Evolutionary conservation across 2,888 invertebrate genomes (phyloP).

Genomic region (Atrina japonica): DNA sequence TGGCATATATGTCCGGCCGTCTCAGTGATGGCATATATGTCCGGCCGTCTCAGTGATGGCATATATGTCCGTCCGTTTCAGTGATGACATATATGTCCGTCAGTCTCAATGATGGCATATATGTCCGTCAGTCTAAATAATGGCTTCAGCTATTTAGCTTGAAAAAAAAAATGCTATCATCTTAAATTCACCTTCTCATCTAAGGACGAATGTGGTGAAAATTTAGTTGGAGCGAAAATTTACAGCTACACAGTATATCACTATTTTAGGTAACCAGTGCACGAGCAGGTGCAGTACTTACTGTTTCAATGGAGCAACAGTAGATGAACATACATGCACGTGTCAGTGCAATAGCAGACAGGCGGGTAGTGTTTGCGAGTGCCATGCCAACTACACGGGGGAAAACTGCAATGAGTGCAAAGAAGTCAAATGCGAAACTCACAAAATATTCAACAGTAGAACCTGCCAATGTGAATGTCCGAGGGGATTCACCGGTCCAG

Average conservation of each 20-base stretch:
- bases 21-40: no score
- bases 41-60: no score
- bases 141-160: no score
- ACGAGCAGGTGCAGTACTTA: slow-evolving; percentile 37
- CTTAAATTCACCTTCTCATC: no score
- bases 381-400: slow-evolving; percentile 41
- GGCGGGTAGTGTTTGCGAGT: slow-evolving; percentile 40
- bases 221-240: no score
- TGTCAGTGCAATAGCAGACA: slow-evolving; percentile 46
- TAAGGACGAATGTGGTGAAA: slow-evolving; percentile 4
- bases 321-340: slow-evolving; percentile 30
- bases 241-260: no score
- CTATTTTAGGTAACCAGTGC: slow-evolving; percentile 36
- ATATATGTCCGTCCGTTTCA: no score
- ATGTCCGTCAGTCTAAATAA: no score
- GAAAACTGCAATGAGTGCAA: slow-evolving; percentile 42
- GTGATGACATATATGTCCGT: no score
- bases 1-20: no score
- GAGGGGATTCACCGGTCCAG: slow-evolving; percentile 32
- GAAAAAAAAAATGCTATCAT: no score
- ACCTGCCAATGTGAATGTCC: slow-evolving; percentile 44
- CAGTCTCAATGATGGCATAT: no score
- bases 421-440: slow-evolving; percentile 28
- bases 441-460: slow-evolving; percentile 31
- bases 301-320: slow-evolving; percentile 44